Evolutionary conservation across 1,140 invertebrate genomes (phyloP), one percentile per base, ranked within the genome.

Genomic region (Pseudomyrmex concolor): DNA sequence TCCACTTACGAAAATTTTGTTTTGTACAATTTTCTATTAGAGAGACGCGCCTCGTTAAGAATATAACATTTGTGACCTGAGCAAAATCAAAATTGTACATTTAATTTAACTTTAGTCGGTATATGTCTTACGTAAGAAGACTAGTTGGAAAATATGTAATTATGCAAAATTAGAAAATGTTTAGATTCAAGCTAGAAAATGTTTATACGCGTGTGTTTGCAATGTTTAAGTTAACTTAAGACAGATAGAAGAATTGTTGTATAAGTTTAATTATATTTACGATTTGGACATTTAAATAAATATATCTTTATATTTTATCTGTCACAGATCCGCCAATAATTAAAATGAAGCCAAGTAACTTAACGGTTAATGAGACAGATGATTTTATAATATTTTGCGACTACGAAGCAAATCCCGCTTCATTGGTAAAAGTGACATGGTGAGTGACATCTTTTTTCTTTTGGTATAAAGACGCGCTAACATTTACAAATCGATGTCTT

Each of bases 261-360:
- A 5, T 34, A 34, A 34, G 34, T 34, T 34, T 34, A 34, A 34
- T 7, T 34, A 34, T 34, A 34, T 34, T 7, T 5, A 34, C 5
- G 5, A 34, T 34, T 34, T 34, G 34, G 5, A 34, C 34, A 34
- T 34, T 34, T 34, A 34, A 34, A 34, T 34, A 34, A 34, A 34
- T 34, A 34, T 17, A 15, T 60, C 48, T 0, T 9, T 1, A 19
- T 34, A 12, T 45, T 85, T 67, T 73, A 15, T 68, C 9, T 80
- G 10, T 93, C 93, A 9, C 95, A 98, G 97, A 98, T 96, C 96
- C 97, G 1, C 97, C 97, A 15, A 96, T 97, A 67, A 96, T 98
- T 0, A 95, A 94, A 55, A 95, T 98, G 15, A 95, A 93, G 50
- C 97, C 97, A 7, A 94, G 94, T 3, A 97, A 97, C 90, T 95